phyloP scores from a whole-genome alignment of 2,888 invertebrate species.

The Cartodere bifasciata region DNA sequence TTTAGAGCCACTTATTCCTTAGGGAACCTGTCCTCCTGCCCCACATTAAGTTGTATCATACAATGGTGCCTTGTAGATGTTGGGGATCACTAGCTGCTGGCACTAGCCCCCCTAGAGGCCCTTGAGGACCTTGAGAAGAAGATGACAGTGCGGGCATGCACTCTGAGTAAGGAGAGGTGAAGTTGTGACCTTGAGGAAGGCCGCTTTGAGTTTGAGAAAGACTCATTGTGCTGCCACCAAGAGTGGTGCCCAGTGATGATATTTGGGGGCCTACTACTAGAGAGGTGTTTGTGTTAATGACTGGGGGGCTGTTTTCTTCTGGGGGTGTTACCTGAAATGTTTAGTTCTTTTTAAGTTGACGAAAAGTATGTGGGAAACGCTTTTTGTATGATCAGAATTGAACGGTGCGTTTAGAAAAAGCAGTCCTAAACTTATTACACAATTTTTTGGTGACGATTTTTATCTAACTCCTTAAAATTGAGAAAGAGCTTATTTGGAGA shows the following conservation, averaged over 20 bases:
- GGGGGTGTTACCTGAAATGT: conserved; percentile 44
- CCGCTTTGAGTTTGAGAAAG: conserved; percentile 26
- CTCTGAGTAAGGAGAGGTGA: conserved; percentile 21
- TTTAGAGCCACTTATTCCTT: conserved; percentile 60
- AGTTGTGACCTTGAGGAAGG: conserved; percentile 23
- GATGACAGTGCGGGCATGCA: conserved; percentile 28
- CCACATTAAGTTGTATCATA: conserved; percentile 93
- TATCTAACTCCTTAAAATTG: too few relatives aligned
- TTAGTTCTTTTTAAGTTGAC: too few relatives aligned
- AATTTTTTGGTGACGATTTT: too few relatives aligned
- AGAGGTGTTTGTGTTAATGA: conserved; percentile 41
- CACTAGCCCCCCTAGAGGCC: too few relatives aligned
- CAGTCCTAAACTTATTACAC: too few relatives aligned
- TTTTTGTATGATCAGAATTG: too few relatives aligned
- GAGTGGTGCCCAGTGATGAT: conserved; percentile 24
- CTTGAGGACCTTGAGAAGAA: conserved; percentile 32
- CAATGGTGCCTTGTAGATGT: conserved; percentile 79
- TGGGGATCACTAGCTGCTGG: conserved; percentile 45
- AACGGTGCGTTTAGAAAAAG: too few relatives aligned
- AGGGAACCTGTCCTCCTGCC: conserved; percentile 75
- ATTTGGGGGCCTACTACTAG: conserved; percentile 38
- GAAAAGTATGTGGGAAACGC: too few relatives aligned
- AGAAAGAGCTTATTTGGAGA: too few relatives aligned
- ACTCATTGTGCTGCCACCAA: conserved; percentile 31
- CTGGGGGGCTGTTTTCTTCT: conserved; percentile 42